These are phyloP conservation scores for Bembecia ichneumoniformis DNA, from an alignment of 2,888 invertebrate species.

Conservation along the genomic window DNA sequence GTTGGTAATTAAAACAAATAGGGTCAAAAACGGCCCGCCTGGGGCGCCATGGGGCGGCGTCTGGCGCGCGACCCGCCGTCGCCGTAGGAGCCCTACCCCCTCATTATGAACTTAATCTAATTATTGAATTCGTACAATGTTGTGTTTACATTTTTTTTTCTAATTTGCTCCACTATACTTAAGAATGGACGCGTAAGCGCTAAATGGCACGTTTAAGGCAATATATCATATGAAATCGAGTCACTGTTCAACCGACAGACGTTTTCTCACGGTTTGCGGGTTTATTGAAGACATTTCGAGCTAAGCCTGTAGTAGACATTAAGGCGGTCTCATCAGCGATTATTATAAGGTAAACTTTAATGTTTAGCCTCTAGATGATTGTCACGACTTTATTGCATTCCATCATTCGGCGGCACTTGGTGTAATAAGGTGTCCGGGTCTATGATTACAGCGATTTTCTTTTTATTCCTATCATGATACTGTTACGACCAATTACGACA, in stretches of 20 bases:
- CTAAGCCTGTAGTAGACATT: conserved; percentile 28
- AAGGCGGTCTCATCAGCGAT: conserved; percentile 32
- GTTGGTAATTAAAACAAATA: conserved; percentile 71
- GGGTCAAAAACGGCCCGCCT: conserved; percentile 63
- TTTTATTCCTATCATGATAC: no score
- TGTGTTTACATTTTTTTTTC: conserved; percentile 70
- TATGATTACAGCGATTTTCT: no score
- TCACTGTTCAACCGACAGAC: conserved; percentile 50
- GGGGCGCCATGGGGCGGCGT: conserved; percentile 64
- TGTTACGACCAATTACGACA: background rate
- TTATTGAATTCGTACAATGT: conserved; percentile 72
- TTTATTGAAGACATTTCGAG: conserved; percentile 24
- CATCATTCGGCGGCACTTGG: conserved; percentile 13
- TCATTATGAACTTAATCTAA: conserved; percentile 71
- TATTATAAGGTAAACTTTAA: conserved; percentile 47
- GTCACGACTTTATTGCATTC: conserved; percentile 46
- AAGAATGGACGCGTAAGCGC: conserved; percentile 66
- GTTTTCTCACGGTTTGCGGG: conserved; percentile 54
- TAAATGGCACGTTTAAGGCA: conserved; percentile 70
- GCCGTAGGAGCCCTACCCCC: conserved; percentile 53
- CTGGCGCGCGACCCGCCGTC: conserved; percentile 53
- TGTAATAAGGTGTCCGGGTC: background rate
- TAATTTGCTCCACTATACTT: conserved; percentile 69
- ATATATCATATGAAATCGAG: conserved; percentile 63
- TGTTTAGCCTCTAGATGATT: conserved; percentile 59